These are phyloP conservation scores for Griposia aprilina DNA, from an alignment of 2,888 invertebrate genomes.

Conservation along the genomic window DNA sequence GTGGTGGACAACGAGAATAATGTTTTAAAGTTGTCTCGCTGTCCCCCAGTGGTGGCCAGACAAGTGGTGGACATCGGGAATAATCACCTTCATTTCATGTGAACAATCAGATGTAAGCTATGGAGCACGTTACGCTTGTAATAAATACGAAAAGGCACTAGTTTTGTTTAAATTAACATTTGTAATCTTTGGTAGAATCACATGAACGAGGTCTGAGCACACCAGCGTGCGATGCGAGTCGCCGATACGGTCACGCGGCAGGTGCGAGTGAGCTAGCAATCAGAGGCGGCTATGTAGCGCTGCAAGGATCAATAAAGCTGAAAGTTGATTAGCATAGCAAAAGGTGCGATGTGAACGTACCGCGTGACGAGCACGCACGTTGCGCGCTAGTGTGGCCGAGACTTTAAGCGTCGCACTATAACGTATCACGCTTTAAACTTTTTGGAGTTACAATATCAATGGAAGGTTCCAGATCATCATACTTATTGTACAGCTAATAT, in stretches of 20 bases:
- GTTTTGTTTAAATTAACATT: slow-evolving; percentile 64
- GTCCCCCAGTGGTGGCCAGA: too few species aligned
- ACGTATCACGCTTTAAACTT: slow-evolving; percentile 53
- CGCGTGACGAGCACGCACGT: neutral
- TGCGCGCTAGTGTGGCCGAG: slow-evolving; percentile 12
- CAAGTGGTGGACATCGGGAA: too few species aligned
- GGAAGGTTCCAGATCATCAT: slow-evolving; percentile 58
- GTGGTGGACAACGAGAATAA: too few species aligned
- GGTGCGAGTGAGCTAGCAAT: neutral
- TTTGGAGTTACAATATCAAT: slow-evolving; percentile 51
- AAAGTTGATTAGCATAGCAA: neutral
- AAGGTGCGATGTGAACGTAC: slow-evolving; percentile 3
- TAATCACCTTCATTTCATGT: slow-evolving; percentile 50
- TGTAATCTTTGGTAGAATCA: slow-evolving; percentile 67
- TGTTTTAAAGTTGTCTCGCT: too few species aligned
- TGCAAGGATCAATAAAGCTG: slow-evolving; percentile 32
- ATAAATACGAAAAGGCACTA: slow-evolving; percentile 65
- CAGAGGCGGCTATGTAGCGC: slow-evolving; percentile 11
- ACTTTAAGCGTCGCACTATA: slow-evolving; percentile 35
- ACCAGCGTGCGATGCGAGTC: slow-evolving; percentile 14
- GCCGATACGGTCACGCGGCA: neutral
- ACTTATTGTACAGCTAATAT: slow-evolving; percentile 54
- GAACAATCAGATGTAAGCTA: slow-evolving; percentile 50
- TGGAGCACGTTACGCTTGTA: slow-evolving; percentile 53
- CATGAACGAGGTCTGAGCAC: slow-evolving; percentile 48